Percentiles rank a stretch among this genome's conserved stretches.
Evolutionary conservation across 1,140 invertebrate genomes (phyloP).

Genomic region (Physella acuta): DNA sequence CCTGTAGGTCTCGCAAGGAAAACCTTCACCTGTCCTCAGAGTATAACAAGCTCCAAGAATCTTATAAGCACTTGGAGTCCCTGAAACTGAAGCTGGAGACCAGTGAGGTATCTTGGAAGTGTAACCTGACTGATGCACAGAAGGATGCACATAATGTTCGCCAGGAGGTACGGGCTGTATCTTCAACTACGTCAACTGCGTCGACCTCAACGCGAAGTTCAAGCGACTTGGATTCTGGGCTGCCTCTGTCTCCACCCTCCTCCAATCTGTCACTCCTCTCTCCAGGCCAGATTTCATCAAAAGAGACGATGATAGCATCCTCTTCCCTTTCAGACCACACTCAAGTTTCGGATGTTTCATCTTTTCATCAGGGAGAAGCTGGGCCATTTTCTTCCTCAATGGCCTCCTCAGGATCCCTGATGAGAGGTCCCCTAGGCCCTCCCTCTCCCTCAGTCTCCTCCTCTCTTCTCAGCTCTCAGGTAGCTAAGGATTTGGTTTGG

Average conservation of each 20-base stretch:
- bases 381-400: neutral
- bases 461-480: conserved; percentile 12
- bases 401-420: no score
- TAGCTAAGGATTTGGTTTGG: neutral
- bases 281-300: neutral
- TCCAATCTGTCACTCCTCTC: neutral
- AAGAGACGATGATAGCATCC: neutral
- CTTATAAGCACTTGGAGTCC: conserved; percentile 54
- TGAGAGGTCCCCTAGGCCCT: neutral
- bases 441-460: conserved; percentile 6
- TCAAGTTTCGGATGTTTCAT: neutral
- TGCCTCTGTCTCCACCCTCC: neutral
- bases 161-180: conserved; percentile 48
- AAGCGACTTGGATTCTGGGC: conserved; percentile 4
- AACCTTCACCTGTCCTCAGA: conserved; percentile 54
- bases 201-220: neutral
- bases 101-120: conserved; percentile 43
- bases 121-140: conserved; percentile 56
- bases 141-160: conserved; percentile 52
- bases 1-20: conserved; percentile 51
- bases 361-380: neutral
- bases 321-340: conserved; percentile 5
- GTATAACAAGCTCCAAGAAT: conserved; percentile 58
- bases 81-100: conserved; percentile 49
- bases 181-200: neutral